A percentile compares a stretch with the other conserved stretches of the same genome.
These are phyloP conservation scores for Erannis defoliaria DNA, from an alignment of 2,888 invertebrate genomes.

Conservation along the genomic window DNA sequence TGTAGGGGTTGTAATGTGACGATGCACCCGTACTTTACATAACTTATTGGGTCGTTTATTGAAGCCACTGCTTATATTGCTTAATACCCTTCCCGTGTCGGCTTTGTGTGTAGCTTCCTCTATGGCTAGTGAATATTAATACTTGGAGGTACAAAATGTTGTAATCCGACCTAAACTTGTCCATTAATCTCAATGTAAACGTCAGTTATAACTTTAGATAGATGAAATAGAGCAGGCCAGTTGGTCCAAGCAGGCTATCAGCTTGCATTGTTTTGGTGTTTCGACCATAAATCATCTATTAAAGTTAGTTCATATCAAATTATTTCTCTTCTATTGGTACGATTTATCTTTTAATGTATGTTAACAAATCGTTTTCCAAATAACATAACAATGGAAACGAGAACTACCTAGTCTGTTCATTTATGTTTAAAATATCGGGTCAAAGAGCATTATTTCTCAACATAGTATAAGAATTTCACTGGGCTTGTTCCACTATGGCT, in stretches of 20 bases:
- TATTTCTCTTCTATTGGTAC: not conserved
- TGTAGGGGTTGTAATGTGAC: constrained; percentile 82
- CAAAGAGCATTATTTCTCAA: no score
- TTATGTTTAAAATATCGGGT: no score
- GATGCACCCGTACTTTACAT: constrained; percentile 86
- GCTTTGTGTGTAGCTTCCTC: constrained; percentile 79
- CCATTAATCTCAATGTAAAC: constrained; percentile 73
- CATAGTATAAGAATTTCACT: no score
- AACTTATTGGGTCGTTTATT: constrained; percentile 85
- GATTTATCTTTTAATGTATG: not conserved
- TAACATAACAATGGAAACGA: no score
- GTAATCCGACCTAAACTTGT: constrained; percentile 62
- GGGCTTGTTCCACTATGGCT: no score
- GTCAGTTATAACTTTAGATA: constrained; percentile 44
- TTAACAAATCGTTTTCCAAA: no score
- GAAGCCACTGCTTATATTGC: constrained; percentile 82
- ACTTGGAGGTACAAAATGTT: constrained; percentile 71
- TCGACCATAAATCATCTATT: not conserved
- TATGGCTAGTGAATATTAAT: constrained; percentile 73
- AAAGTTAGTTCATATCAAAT: not conserved
- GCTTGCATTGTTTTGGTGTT: constrained; percentile 14
- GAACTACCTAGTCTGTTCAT: no score
- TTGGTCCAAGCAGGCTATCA: constrained; percentile 9
- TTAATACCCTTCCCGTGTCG: constrained; percentile 83
- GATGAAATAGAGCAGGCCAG: constrained; percentile 31